Conservation (phyloP, 2,113 vertebrate species). For the Emberiza fucata region DNA sequence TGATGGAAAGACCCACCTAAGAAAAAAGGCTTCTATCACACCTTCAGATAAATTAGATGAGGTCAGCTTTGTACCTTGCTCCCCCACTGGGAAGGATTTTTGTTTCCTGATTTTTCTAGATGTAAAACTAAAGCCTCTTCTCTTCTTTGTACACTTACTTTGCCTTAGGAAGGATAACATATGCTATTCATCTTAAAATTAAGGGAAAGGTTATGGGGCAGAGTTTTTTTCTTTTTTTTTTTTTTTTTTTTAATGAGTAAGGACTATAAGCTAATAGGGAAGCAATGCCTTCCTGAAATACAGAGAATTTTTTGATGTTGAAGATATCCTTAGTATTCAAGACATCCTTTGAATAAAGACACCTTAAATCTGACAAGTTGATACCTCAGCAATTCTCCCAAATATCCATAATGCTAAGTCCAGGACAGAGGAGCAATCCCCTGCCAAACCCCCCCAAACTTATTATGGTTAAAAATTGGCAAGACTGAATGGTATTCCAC, state of each 20-base stretch:
- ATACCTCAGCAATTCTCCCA: not conserved
- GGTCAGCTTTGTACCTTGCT: slow-evolving; percentile 53
- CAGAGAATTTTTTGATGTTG: not conserved
- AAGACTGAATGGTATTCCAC: not conserved
- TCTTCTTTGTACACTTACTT: slow-evolving; percentile 26
- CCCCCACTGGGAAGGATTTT: slow-evolving; percentile 34
- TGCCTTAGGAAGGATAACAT: slow-evolving; percentile 41
- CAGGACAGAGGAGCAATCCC: not conserved
- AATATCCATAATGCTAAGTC: not conserved
- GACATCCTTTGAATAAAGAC: not conserved
- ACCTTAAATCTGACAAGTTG: not conserved
- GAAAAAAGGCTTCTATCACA: slow-evolving; percentile 2
- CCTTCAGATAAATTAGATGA: slow-evolving; percentile 55
- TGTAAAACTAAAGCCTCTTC: slow-evolving; percentile 36
- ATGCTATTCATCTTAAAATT: not conserved
- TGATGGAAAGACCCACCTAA: slow-evolving; percentile 11
- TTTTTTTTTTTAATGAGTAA: not conserved
- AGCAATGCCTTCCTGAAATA: not conserved
- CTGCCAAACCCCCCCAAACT: accelerated
- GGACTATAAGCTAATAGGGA: not conserved
- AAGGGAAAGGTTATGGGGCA: not conserved
- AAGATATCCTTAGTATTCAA: not conserved
- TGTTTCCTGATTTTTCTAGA: slow-evolving; percentile 47
- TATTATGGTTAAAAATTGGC: not conserved
- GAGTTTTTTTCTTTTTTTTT: not conserved